A percentile compares a stretch with the other conserved stretches of the same genome.
These are phyloP conservation scores for Hestina assimilis DNA, from an alignment of 1,140 invertebrate genomes.

Conservation along the genomic window DNA sequence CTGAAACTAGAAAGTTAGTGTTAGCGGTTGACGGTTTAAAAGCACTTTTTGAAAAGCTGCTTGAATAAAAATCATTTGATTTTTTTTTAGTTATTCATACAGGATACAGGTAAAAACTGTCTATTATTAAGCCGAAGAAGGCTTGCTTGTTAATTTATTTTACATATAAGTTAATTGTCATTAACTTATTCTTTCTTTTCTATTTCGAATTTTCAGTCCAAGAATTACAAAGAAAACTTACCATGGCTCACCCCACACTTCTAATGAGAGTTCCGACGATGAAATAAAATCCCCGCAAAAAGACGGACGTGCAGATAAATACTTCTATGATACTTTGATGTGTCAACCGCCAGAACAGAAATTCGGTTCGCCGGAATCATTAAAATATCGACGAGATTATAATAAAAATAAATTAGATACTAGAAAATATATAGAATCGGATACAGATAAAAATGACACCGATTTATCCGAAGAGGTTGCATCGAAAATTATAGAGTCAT, in stretches of 20 bases:
- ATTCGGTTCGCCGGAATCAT: slow-evolving; percentile 40
- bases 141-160: too few species aligned
- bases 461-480: slow-evolving; percentile 51
- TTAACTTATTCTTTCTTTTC: too few species aligned
- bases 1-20: too few species aligned
- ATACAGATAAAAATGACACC: slow-evolving; percentile 59
- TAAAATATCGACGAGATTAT: slow-evolving; percentile 40
- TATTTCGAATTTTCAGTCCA: slow-evolving; percentile 34
- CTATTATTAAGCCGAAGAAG: too few species aligned
- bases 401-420: slow-evolving; percentile 40
- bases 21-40: too few species aligned
- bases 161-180: background rate
- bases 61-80: too few species aligned
- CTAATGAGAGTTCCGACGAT: slow-evolving; percentile 61
- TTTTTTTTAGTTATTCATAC: too few species aligned
- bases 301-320: slow-evolving; percentile 50
- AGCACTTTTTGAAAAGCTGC: too few species aligned
- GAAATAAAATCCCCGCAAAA: slow-evolving; percentile 44
- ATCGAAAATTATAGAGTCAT: slow-evolving; percentile 58
- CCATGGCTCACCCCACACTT: slow-evolving; percentile 46
- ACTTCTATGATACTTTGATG: slow-evolving; percentile 66
- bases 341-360: slow-evolving; percentile 52
- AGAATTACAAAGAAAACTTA: slow-evolving; percentile 43
- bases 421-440: slow-evolving; percentile 57
- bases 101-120: too few species aligned